Conservation (phyloP, 35 echinoderm and acorn worm species). For the Stichopus chloronotus region DNA sequence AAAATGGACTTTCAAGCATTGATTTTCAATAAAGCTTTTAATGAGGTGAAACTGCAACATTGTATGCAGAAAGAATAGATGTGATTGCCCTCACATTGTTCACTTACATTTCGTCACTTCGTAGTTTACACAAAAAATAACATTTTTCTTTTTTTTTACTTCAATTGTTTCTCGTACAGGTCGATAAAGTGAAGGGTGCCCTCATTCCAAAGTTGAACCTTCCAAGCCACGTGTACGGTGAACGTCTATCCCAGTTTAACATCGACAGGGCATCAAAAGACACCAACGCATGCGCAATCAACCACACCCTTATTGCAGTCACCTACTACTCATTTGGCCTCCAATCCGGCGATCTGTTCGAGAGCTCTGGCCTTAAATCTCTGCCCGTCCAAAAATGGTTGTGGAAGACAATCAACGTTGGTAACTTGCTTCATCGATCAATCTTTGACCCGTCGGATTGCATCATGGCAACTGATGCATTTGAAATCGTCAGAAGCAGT, state of each 20-base stretch:
- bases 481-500: background rate
- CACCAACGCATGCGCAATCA: conserved; percentile 28
- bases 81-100: no score
- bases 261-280: no score
- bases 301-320: conserved; percentile 24
- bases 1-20: no score
- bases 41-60: no score
- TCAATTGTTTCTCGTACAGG: no score
- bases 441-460: background rate
- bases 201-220: background rate
- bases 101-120: no score
- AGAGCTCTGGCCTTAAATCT: background rate
- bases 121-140: no score
- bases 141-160: no score
- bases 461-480: conserved; percentile 12
- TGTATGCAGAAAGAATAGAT: no score
- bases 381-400: background rate
- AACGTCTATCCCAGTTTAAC: no score
- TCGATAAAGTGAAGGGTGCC: background rate
- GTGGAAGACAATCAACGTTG: conserved; percentile 21
- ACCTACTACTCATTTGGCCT: conserved; percentile 37
- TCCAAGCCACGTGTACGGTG: no score
- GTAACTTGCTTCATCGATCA: background rate
- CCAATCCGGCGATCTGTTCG: conserved; percentile 13
- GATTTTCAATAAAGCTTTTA: no score